A percentile compares a stretch with the other conserved stretches of the same genome.
phyloP scores from a whole-genome alignment of 2,888 invertebrate genomes.

The Argynnis bischoffii region DNA sequence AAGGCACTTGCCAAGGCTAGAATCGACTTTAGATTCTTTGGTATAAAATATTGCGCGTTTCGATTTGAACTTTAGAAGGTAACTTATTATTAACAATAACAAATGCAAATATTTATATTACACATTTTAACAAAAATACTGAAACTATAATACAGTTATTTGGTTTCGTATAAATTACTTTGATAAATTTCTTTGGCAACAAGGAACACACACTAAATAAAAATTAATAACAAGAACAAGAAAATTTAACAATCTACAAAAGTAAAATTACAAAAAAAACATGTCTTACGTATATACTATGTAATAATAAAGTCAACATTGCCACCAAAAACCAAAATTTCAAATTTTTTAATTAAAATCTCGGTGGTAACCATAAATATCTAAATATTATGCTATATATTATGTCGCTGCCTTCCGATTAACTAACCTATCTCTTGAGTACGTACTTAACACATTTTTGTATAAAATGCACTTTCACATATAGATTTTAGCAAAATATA shows the following conservation, averaged over 20 bases:
- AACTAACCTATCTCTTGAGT: not conserved
- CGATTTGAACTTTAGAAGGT: slow-evolving; percentile 75
- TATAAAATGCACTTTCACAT: slow-evolving; percentile 7
- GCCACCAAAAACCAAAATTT: slow-evolving; percentile 34
- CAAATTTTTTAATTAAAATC: slow-evolving; percentile 22
- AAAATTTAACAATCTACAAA: slow-evolving; percentile 73
- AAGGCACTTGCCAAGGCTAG: slow-evolving; percentile 53
- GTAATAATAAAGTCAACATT: slow-evolving; percentile 35
- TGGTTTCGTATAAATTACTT: slow-evolving; percentile 50
- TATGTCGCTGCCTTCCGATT: slow-evolving; percentile 29
- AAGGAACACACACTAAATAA: slow-evolving; percentile 78
- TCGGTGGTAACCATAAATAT: slow-evolving; percentile 37
- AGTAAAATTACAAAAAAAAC: slow-evolving; percentile 59
- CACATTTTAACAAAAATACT: slow-evolving; percentile 63
- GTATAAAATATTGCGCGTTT: slow-evolving; percentile 69
- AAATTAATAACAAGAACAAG: slow-evolving; percentile 77
- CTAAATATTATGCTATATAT: slow-evolving; percentile 25
- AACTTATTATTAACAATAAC: slow-evolving; percentile 71
- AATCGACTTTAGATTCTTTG: slow-evolving; percentile 78
- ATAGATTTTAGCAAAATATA: slow-evolving; percentile 15
- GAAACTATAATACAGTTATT: slow-evolving; percentile 62
- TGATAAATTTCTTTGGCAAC: slow-evolving; percentile 79
- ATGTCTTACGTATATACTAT: slow-evolving; percentile 55
- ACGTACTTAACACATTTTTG: slow-evolving; percentile 3
- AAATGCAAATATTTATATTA: slow-evolving; percentile 63